Base-by-base conservation (phyloP, 2,888 invertebrate genomes). In the Bembecia ichneumoniformis region DNA sequence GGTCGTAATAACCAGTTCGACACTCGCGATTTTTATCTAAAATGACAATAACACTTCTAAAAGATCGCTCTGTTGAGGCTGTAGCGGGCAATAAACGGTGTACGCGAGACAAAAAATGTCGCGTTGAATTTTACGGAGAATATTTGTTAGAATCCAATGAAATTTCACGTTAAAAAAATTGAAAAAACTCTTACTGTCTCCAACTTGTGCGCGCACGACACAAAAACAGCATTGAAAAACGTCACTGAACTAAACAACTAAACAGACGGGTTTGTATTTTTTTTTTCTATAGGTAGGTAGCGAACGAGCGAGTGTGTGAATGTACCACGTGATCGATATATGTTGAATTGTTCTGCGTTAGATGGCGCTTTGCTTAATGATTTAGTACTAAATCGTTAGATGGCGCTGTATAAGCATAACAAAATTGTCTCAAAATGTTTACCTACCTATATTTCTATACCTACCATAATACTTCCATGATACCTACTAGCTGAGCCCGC, bases 241-340 rank as follows among this genome's bases (percentile, higher is more conserved):
- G 83, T 82, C 84, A 86, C 66, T 67, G 63, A 56, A 74, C 71
- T 71, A 77, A 79, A 81, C 81, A 56, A 74, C 71, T 71, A 77
- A 79, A 81, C 81, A 28, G 79, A 81, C 81, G 75, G 82, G 82
- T 82, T 83, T 73, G 66, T 64, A 67, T 74, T 75, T 28, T 20
- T 78, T 74, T 46, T 77, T 71, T 66, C 52, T 55, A 49, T 64
- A n/a, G n/a, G n/a, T n/a, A n/a, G n/a, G n/a, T n/a, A 28, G 7
- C 59, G 68, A 60, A 50, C 50, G 35, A 50, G 50, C 53, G 56
- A 28, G 5, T 20, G 5, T 28, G 28, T 9, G 28, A 28, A 28
- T 28, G 28, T 58, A 71, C 75, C 75, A 75, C 76, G 77, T 78
- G 78, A 79, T 81, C 62, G 73, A 72, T 68, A 53, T 28, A 9